These are phyloP conservation scores for Minunthozetes semirufus DNA, from an alignment of 2,888 invertebrate species.

Conservation along the genomic window DNA sequence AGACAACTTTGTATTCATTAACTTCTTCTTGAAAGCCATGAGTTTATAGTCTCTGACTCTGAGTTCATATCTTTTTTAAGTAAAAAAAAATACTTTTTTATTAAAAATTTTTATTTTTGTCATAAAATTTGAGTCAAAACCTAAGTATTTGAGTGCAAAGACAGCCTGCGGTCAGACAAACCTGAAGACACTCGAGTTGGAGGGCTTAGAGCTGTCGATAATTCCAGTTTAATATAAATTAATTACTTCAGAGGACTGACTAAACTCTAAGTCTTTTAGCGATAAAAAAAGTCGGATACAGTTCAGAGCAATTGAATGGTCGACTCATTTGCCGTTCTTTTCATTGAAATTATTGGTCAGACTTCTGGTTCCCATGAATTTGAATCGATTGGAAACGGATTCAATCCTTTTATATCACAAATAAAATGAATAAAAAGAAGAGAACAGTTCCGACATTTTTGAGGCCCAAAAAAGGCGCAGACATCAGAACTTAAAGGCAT, in stretches of 20 bases:
- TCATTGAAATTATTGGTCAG: neutral
- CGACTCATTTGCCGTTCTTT: neutral
- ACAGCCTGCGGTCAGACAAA: too few relatives aligned
- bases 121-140: too few relatives aligned
- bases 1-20: too few relatives aligned
- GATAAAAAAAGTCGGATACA: neutral
- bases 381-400: neutral
- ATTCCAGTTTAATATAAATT: slow-evolving; percentile 13
- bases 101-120: too few relatives aligned
- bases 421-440: too few relatives aligned
- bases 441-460: neutral
- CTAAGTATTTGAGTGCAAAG: too few relatives aligned
- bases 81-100: too few relatives aligned
- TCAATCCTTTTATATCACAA: neutral
- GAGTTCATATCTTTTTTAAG: too few relatives aligned
- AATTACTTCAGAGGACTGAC: neutral
- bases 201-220: slow-evolving; percentile 5
- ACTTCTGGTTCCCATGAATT: slow-evolving; percentile 16
- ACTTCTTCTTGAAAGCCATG: too few relatives aligned
- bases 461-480: neutral
- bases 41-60: too few relatives aligned
- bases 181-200: neutral
- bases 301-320: neutral
- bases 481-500: neutral
- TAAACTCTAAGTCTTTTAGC: neutral